Evolutionary conservation across 1,140 invertebrate species (phyloP), one percentile per base, ranked within the genome.

Genomic region (Leptonema lineaticorne): DNA sequence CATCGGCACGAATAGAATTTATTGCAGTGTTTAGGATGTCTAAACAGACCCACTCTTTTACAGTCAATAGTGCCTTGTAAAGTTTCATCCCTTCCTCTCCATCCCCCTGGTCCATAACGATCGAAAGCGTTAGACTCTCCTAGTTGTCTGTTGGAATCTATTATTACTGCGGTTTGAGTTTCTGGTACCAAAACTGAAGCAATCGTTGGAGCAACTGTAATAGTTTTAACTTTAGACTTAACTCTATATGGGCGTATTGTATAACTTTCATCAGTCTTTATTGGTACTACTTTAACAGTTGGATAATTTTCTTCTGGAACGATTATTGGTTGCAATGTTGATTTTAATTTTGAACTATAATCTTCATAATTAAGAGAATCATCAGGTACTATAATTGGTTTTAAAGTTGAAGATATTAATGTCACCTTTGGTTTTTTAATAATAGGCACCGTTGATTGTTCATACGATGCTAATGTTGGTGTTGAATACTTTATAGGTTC

Each of bases 1-100:
- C 90, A 94, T 75, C 90, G 86, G 75, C 92, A 94, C 29, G 90
- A 87, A 74, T 93, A 94, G 81, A 93, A 94, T 75, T 93, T 92
- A 74, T 92, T 91, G 75, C 92, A 93, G 67, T 89, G 85, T 62
- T 88, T 88, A 0, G 92, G 92, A 76, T 93, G 91, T 75, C 91
- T 83, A 82, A 94, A 94, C 0, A 94, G 82, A 74, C 92, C 92
- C 5, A 90, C 85, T 74, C 91, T 82, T 68, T 90, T 87, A 75
- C 92, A 94, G 26, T 90, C 86, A 3, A 85, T 76, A 1, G 82
- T 83, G n/a, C 86, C 86, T 69, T 87, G 82, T 20, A 90, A 76
- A 1, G 84, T 84, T 65, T 88, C 85, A 24, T 86, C 83, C 69
- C 79, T 76, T 67, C 80, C 76, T 75, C 85, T 79, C 74, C 77